Base-by-base conservation (phyloP, 92 coral and sea anemone species). In the Meandrina meandrites region DNA sequence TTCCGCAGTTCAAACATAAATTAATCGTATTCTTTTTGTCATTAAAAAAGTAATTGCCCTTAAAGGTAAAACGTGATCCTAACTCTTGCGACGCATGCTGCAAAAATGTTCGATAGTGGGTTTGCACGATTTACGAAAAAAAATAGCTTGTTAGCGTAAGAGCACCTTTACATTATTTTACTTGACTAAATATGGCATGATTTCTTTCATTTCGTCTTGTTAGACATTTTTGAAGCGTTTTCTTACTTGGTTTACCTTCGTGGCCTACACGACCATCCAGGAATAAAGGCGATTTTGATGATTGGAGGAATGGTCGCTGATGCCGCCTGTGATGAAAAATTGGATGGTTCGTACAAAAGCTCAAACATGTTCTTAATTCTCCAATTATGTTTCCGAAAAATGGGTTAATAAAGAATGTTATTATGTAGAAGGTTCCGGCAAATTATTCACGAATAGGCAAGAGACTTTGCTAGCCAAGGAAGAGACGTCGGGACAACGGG, bases 181-280 rank as follows among this genome's bases (percentile, higher is more conserved):
- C 62, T 56, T 56, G 62, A 56, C 62, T 60, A 3, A 60, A 60
- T 22, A 22, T 24, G n/a, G 28, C 67, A 60, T 60, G 32, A 19
- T 11, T 27, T 77, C 2, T 45, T 19, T 22, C 15, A 18, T 28
- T 78, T 53, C 14, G 2, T 28, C 27, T 51, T 31, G 12, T 47
- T 27, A 80, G 84, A 80, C 36, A 75, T 66, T 37, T 62, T 80
- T 24, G 57, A 80, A 28, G 84, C 36, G 27, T 80, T 80, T 64
- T 28, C 28, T 22, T 16, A 42, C 37, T 19, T 36, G 53, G 74
- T 21, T 24, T 0, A 11, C 32, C 10, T 14, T 19, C 54, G 64
- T 22, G 40, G 84, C 42, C 69, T 80, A 13, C 54, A 60, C 8
- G 28, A 60, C 34, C 54, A 80, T 24, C 84, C 84, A 12, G 84